Evolutionary conservation across 2,113 vertebrate species (phyloP).

Genomic region (Channa argus): DNA sequence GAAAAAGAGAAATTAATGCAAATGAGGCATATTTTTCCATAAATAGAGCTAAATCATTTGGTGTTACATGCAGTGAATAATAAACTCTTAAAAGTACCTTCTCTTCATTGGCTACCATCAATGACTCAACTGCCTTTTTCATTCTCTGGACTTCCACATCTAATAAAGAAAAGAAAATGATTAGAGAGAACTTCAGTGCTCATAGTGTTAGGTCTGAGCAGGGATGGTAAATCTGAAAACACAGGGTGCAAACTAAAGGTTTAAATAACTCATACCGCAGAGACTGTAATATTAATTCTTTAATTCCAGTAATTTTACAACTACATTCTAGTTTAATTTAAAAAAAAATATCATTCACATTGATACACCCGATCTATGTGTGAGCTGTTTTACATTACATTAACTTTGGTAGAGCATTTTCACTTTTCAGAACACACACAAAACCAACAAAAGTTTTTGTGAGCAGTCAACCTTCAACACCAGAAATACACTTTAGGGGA

Average conservation of each 20-base stretch:
- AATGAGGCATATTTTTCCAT: not conserved
- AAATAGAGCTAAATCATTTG: not conserved
- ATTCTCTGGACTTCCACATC: conserved; percentile 97
- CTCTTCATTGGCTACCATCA: conserved; percentile 93
- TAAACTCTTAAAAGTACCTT: conserved; percentile 68
- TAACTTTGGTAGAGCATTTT: conserved; percentile 39
- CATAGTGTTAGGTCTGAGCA: not conserved
- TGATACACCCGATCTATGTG: not conserved
- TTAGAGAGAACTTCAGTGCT: not conserved
- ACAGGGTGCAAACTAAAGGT: not conserved
- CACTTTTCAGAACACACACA: conserved; percentile 32
- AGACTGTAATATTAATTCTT: not conserved
- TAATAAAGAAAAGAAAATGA: conserved; percentile 63
- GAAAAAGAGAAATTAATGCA: not conserved
- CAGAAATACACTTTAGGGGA: not conserved
- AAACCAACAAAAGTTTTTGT: not conserved
- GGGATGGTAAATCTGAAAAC: conserved; percentile 20
- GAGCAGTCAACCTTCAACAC: not conserved
- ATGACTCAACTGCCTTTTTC: conserved; percentile 95
- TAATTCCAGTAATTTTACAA: conserved; percentile 13
- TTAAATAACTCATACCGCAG: conserved; percentile 2
- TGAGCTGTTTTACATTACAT: conserved; percentile 16
- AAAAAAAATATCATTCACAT: not conserved
- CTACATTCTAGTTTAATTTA: not conserved
- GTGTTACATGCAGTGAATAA: not conserved